phyloP scores from a whole-genome alignment of 2,113 vertebrate genomes.

The Perca fluviatilis region DNA sequence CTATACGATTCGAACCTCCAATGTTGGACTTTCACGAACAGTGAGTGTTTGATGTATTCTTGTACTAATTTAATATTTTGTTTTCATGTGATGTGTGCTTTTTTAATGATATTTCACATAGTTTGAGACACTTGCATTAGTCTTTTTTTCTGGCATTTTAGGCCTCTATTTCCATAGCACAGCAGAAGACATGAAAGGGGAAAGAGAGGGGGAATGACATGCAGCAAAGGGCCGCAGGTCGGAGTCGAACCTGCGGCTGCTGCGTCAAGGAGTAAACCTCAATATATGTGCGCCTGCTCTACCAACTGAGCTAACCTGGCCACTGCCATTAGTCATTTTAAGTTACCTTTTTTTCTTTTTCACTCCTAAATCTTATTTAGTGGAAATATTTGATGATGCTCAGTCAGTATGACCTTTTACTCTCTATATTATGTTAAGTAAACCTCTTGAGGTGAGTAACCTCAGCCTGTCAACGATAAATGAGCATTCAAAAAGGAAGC shows the following conservation, averaged over 20 bases:
- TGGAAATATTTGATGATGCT: neutral
- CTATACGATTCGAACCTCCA: conserved; percentile 97
- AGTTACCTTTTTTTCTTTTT: too few species aligned
- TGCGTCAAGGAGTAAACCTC: too few species aligned
- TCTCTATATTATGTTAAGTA: neutral
- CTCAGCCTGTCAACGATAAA: neutral
- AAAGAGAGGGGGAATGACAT: too few species aligned
- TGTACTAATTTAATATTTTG: neutral
- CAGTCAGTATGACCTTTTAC: neutral
- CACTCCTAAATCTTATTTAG: neutral
- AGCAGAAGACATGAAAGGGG: too few species aligned
- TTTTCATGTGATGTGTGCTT: neutral
- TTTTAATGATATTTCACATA: neutral
- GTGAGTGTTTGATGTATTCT: conserved; percentile 83
- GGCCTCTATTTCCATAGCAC: too few species aligned
- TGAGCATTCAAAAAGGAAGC: neutral
- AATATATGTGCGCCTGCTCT: too few species aligned
- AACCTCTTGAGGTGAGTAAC: neutral
- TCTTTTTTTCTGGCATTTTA: neutral
- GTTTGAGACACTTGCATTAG: too few species aligned
- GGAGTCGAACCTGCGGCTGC: too few species aligned
- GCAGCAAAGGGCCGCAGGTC: too few species aligned
- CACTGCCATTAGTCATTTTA: neutral
- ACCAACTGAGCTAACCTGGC: too few species aligned
- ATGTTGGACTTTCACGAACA: conserved; percentile 99